These are phyloP conservation scores for Watsonalla cultraria DNA, from an alignment of 2,888 invertebrate genomes.

Conservation along the genomic window DNA sequence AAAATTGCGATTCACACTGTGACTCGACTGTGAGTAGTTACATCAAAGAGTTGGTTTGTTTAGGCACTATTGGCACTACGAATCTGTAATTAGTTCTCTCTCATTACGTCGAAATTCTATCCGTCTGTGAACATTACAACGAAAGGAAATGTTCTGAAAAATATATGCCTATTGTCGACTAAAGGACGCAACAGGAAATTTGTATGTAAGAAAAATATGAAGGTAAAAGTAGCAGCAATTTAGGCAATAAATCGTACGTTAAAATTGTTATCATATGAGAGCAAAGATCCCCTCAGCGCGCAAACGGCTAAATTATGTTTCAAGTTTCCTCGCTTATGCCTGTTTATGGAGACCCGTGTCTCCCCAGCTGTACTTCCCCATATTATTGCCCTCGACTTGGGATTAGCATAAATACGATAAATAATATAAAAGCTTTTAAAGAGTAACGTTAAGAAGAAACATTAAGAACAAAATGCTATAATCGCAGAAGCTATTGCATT, in stretches of 20 bases:
- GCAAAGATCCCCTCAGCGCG: constrained; percentile 29
- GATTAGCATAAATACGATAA: constrained; percentile 52
- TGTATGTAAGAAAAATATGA: not conserved
- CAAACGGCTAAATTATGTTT: constrained; percentile 50
- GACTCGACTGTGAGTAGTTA: not conserved
- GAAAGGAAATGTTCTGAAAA: not conserved
- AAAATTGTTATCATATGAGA: constrained; percentile 27
- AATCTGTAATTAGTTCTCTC: not conserved
- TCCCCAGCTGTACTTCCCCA: constrained; percentile 43
- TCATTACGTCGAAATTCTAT: not conserved
- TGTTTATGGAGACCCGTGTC: constrained; percentile 49
- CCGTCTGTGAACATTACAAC: not conserved
- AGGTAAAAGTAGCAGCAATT: not conserved
- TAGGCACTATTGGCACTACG: not conserved
- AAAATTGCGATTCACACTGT: not conserved
- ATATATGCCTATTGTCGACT: not conserved
- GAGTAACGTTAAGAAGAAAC: constrained; percentile 41
- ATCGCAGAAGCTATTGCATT: constrained; percentile 34
- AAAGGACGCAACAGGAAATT: not conserved
- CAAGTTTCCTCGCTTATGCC: constrained; percentile 49
- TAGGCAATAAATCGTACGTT: constrained; percentile 5
- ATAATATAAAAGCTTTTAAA: constrained; percentile 47
- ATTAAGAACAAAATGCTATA: constrained; percentile 35
- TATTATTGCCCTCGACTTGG: constrained; percentile 49
- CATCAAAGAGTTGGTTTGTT: not conserved